phyloP scores from a whole-genome alignment of 2,113 vertebrate species.

The Sula dactylatra region DNA sequence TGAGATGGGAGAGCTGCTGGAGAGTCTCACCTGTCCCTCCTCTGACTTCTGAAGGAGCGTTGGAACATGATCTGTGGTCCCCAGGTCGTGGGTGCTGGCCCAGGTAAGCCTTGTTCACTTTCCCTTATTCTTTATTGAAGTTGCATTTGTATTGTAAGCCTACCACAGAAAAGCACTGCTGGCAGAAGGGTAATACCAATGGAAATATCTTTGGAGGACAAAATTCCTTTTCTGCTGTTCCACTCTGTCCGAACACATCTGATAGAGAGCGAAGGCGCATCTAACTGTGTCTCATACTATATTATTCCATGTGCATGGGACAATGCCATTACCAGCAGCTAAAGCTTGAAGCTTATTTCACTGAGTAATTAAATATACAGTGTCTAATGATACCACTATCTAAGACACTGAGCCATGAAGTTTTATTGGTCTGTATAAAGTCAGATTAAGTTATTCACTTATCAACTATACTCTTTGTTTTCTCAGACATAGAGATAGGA shows the following conservation, averaged over 20 bases:
- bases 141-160: background rate
- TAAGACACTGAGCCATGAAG: background rate
- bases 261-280: background rate
- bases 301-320: background rate
- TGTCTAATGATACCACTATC: background rate
- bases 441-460: background rate
- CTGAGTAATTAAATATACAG: background rate
- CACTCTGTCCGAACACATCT: accelerated
- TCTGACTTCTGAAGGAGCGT: background rate
- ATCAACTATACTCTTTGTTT: background rate
- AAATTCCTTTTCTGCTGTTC: background rate
- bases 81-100: background rate
- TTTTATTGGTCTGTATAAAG: background rate
- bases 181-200: background rate
- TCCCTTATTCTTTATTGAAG: background rate
- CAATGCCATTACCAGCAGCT: background rate
- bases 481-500: background rate
- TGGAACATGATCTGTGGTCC: background rate
- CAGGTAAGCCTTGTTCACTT: slow-evolving; percentile 21
- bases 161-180: background rate
- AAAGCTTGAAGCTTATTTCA: background rate
- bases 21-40: background rate
- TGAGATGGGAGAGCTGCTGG: background rate
- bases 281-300: background rate
- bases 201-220: background rate